These are phyloP conservation scores for Chloroclystis v-ata DNA, from an alignment of 2,888 invertebrate species.

Conservation along the genomic window DNA sequence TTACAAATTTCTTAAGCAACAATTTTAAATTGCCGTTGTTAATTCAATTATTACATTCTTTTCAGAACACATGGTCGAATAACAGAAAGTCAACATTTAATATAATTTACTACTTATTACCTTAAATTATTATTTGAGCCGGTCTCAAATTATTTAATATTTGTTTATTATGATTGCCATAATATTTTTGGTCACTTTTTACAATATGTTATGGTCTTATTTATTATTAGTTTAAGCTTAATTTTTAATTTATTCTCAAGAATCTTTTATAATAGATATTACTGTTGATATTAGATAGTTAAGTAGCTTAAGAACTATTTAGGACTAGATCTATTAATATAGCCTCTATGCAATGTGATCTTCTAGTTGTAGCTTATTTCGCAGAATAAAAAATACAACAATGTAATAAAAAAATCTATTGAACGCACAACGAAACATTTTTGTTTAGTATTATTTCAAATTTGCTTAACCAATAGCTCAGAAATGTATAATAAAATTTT, in stretches of 20 bases:
- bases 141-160: background rate
- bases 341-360: constrained; percentile 71
- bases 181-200: too few relatives aligned
- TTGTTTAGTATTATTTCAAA: background rate
- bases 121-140: background rate
- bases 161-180: too few relatives aligned
- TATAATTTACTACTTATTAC: constrained; percentile 6
- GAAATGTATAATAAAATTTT: too few relatives aligned
- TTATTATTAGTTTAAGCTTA: too few relatives aligned
- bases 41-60: constrained; percentile 10
- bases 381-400: constrained; percentile 31
- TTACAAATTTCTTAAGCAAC: background rate
- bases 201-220: too few relatives aligned
- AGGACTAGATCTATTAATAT: constrained; percentile 39
- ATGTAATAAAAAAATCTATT: background rate
- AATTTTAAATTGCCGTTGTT: constrained; percentile 14
- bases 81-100: constrained; percentile 30
- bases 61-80: constrained; percentile 74
- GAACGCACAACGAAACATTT: constrained; percentile 4
- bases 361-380: constrained; percentile 51
- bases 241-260: too few relatives aligned
- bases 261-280: too few relatives aligned
- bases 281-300: constrained; percentile 19
- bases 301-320: constrained; percentile 26
- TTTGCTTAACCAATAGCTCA: too few relatives aligned